Evolutionary conservation across 1,140 invertebrate species (phyloP).

Genomic region (Cotesia chilonis): DNA sequence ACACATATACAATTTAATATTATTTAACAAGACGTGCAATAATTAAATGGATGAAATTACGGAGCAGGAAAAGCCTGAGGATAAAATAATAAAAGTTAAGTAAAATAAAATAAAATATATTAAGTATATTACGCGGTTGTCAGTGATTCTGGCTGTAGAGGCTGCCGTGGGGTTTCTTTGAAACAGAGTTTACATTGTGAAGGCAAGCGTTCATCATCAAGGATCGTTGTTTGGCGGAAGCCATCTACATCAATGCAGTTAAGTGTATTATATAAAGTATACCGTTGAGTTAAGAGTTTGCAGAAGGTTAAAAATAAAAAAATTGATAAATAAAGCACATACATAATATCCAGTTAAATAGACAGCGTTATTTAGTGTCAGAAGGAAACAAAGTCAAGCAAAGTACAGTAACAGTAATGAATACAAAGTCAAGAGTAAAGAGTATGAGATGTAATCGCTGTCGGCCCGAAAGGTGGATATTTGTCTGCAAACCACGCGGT

Average conservation of each 20-base stretch:
- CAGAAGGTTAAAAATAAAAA: neutral
- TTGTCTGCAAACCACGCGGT: constrained; percentile 37
- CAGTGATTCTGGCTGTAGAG: neutral
- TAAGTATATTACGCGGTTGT: too few relatives aligned
- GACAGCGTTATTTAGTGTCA: neutral
- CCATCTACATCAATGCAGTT: neutral
- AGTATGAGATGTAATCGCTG: constrained; percentile 2
- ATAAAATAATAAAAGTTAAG: too few relatives aligned
- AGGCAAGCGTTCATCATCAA: constrained; percentile 34
- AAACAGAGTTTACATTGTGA: constrained; percentile 26
- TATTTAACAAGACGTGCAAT: neutral
- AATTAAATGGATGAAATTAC: constrained; percentile 7
- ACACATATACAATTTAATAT: neutral
- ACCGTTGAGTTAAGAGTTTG: too few relatives aligned
- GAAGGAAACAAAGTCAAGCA: too few relatives aligned
- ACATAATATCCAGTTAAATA: neutral
- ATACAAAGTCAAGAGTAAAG: neutral
- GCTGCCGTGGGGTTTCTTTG: neutral
- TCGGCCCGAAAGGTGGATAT: constrained; percentile 46
- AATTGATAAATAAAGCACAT: neutral
- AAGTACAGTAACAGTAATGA: too few relatives aligned
- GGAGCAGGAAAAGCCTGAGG: neutral
- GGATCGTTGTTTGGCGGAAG: constrained; percentile 44
- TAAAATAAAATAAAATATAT: too few relatives aligned
- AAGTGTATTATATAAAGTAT: too few relatives aligned